Evolutionary conservation across 2,888 invertebrate species (phyloP).

Genomic region (Noctua janthe): DNA sequence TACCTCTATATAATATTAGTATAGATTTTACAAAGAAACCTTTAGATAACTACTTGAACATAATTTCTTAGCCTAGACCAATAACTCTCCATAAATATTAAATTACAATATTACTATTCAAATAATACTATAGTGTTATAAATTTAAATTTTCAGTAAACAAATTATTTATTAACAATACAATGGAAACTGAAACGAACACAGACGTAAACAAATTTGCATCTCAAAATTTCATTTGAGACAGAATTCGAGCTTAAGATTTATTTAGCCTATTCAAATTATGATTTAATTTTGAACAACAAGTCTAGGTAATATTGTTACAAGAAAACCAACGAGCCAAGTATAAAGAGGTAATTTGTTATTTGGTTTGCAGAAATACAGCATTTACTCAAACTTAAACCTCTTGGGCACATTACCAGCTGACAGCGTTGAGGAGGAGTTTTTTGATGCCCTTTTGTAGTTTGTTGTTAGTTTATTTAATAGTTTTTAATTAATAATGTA

Average conservation of each 20-base stretch:
- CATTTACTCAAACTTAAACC: neutral
- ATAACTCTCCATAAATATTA: constrained; percentile 11
- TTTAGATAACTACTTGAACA: neutral
- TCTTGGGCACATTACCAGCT: too few species aligned
- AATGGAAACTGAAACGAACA: constrained; percentile 21
- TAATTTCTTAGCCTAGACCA: neutral
- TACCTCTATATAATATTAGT: too few species aligned
- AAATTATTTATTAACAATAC: constrained; percentile 27
- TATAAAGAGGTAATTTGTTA: neutral
- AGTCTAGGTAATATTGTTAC: constrained; percentile 11
- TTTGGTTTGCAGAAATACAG: neutral
- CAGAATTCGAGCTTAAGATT: constrained; percentile 48
- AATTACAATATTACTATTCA: neutral
- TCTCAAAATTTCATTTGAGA: constrained; percentile 45
- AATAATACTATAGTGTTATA: neutral
- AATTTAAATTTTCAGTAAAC: constrained; percentile 20
- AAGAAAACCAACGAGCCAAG: neutral
- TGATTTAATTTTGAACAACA: constrained; percentile 46
- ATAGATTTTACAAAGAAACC: neutral
- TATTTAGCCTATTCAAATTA: constrained; percentile 46
- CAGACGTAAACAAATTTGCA: constrained; percentile 41
- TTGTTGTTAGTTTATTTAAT: too few species aligned
- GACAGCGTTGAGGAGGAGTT: too few species aligned
- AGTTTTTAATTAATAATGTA: too few species aligned
- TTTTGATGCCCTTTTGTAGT: too few species aligned